Evolutionary conservation across 1,140 invertebrate species (phyloP), one percentile per base, ranked within the genome.

Genomic region (Heliconius eleuchia): DNA sequence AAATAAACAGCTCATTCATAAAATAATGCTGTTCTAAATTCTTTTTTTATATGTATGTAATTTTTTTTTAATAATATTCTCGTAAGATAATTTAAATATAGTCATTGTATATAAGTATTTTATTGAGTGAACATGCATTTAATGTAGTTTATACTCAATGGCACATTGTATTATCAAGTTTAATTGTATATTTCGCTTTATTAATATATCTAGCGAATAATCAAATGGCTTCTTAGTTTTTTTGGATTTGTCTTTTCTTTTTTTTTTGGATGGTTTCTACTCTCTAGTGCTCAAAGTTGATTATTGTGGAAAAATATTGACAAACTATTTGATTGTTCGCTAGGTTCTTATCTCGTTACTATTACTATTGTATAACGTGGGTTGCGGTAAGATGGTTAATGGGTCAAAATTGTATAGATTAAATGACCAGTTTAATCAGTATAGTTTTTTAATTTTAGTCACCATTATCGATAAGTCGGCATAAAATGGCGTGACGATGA

Each of bases 41-140:
- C 23, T 57, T 77, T 34, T 34, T 37, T 74, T 19, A 77, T 74
- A 39, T 78, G 50, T 77, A 78, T 52, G 74, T 52, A 74, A 57
- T 46, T 74, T 34, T 55, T 66, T 57, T 66, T 77, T 60, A 60
- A 27, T 23, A 60, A 66, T 66, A 13, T 57, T 75, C 76, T 72
- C 71, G 72, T 78, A 81, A 81, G 72, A 77, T 81, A 77, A 77
- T 55, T 77, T 79, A 42, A 77, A 75, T 71, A 79, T 82, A 84
- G 83, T 86, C 78, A 81, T 52, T 88, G 83, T 87, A 86, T 80
- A 86, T 88, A 86, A 86, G 83, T 86, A 84, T 88, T 82, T 77
- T 57, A 80, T 82, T 82, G 85, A 87, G 85, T 87, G 84, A 83
- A 89, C 85, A 85, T 91, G 90, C 91, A 92, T 92, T 92, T 91